Conservation (phyloP, 1,140 invertebrate genomes). For the Drosophila prosaltans region DNA sequence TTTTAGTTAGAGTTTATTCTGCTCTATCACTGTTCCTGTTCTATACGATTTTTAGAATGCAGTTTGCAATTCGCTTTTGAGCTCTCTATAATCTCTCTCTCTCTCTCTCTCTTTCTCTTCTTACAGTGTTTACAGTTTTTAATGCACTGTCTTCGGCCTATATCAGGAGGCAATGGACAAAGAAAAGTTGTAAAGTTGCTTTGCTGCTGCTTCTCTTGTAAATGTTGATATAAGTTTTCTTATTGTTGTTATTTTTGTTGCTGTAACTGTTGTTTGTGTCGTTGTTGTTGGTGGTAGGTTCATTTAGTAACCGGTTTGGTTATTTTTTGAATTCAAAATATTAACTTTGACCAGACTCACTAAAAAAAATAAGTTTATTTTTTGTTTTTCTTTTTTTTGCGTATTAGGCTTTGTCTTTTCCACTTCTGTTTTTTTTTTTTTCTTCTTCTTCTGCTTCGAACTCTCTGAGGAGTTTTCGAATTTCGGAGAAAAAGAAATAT, state of each 20-base stretch:
- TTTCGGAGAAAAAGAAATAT: conserved; percentile 15
- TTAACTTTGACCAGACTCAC: conserved; percentile 15
- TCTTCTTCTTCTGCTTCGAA: conserved; percentile 33
- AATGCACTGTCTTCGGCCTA: conserved; percentile 15
- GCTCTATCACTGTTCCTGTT: conserved; percentile 1
- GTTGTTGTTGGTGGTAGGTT: conserved; percentile 44
- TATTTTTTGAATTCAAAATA: not conserved
- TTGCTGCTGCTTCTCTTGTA: conserved; percentile 1
- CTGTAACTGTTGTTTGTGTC: conserved; percentile 34
- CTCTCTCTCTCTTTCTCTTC: conserved; percentile 10
- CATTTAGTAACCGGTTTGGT: conserved; percentile 61
- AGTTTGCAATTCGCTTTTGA: conserved; percentile 32
- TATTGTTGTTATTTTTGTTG: conserved; percentile 21
- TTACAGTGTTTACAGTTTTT: conserved; percentile 20
- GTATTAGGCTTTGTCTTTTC: conserved; percentile 46
- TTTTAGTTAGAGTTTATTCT: conserved; percentile 17
- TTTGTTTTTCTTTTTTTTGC: conserved; percentile 48
- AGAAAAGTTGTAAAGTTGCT: conserved; percentile 45
- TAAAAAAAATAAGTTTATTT: conserved; percentile 17
- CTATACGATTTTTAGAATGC: conserved; percentile 15
- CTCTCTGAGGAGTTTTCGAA: conserved; percentile 22
- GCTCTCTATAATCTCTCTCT: conserved; percentile 5
- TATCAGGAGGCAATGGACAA: conserved; percentile 12
- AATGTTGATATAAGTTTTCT: conserved; percentile 18
- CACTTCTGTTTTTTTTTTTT: conserved; percentile 22